A percentile compares a stretch with the other conserved stretches of the same genome.
Evolutionary conservation across 92 coral and sea anemone species (phyloP).

Genomic region (Phymanthus crucifer): DNA sequence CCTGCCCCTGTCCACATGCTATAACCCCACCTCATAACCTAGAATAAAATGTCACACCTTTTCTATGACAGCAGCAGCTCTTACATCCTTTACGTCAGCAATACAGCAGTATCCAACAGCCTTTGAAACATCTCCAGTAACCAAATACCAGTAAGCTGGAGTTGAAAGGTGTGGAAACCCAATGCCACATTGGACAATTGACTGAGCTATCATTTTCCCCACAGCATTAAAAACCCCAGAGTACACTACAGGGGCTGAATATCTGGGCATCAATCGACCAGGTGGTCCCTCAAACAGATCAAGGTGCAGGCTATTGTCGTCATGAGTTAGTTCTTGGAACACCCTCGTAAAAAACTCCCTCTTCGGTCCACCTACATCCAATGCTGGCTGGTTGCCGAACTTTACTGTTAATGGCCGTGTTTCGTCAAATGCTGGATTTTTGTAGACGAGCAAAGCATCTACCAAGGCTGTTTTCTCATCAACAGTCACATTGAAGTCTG

Average conservation of each 20-base stretch:
- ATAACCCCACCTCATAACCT: no score
- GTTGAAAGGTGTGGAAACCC: conserved; percentile 62
- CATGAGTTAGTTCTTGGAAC: conserved; percentile 30
- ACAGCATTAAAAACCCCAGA: conserved; percentile 58
- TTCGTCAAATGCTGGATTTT: conserved; percentile 35
- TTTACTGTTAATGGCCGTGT: conserved; percentile 39
- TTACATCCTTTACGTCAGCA: conserved; percentile 53
- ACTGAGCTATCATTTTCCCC: conserved; percentile 73
- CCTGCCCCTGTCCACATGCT: no score
- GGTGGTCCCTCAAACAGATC: conserved; percentile 53
- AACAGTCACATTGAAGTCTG: conserved; percentile 27
- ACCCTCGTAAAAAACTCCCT: conserved; percentile 44
- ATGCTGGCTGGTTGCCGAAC: conserved; percentile 42
- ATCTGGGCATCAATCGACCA: conserved; percentile 36
- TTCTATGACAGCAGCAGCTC: conserved; percentile 38
- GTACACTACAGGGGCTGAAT: conserved; percentile 56
- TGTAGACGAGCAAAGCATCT: conserved; percentile 42
- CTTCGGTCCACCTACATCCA: conserved; percentile 49
- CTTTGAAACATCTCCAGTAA: conserved; percentile 50
- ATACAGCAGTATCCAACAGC: conserved; percentile 53
- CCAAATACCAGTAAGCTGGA: conserved; percentile 61
- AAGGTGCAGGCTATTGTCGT: conserved; percentile 20
- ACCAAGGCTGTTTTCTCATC: conserved; percentile 36
- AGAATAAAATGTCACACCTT: no score
- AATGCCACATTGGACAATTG: conserved; percentile 69